phyloP scores from a whole-genome alignment of 2,888 invertebrate species.

The Drosophila mimica region DNA sequence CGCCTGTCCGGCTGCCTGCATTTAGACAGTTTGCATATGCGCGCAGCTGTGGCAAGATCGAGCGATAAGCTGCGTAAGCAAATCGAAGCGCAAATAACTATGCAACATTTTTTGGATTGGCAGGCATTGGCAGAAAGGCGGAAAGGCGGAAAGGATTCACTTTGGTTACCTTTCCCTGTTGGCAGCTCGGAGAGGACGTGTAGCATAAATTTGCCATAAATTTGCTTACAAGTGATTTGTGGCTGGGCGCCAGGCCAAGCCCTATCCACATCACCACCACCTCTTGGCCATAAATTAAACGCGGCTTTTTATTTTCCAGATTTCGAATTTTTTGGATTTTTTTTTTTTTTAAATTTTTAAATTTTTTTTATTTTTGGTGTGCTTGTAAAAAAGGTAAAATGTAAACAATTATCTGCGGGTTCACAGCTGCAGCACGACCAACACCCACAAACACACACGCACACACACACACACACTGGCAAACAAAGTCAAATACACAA shows the following conservation, averaged over 20 bases:
- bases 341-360: conserved; percentile 14
- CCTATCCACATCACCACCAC: conserved; percentile 17
- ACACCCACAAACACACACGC: conserved; percentile 22
- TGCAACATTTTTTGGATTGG: conserved; percentile 53
- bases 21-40: conserved; percentile 63
- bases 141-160: conserved; percentile 23
- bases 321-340: conserved; percentile 1
- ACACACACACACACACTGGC: conserved; percentile 36
- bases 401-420: conserved; percentile 80
- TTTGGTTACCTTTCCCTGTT: conserved; percentile 41
- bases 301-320: conserved; percentile 69
- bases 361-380: conserved; percentile 4
- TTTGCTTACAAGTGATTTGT: conserved; percentile 82
- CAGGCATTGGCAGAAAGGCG: conserved; percentile 11
- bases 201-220: conserved; percentile 82
- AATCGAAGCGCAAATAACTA: conserved; percentile 57
- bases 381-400: conserved; percentile 71
- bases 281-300: conserved; percentile 71
- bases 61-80: conserved; percentile 54
- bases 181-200: conserved; percentile 59
- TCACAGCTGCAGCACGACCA: conserved; percentile 58
- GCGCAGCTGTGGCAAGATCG: conserved; percentile 66
- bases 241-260: conserved; percentile 37
- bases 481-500: conserved; percentile 51
- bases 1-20: conserved; percentile 5